These are phyloP conservation scores for Falco berigora DNA, from an alignment of 2,797 vertebrate genomes.

Conservation along the genomic window DNA sequence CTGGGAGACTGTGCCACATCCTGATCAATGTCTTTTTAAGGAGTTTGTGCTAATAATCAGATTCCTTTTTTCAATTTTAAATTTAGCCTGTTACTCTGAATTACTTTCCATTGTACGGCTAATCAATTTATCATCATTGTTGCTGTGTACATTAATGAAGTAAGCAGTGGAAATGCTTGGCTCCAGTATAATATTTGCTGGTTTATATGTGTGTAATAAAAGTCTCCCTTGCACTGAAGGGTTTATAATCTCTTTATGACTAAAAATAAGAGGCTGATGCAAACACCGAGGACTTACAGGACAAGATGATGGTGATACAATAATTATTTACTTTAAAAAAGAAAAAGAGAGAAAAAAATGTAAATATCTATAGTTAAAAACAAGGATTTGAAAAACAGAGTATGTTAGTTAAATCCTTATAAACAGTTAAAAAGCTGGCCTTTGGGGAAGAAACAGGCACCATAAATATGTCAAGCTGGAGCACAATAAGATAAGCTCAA, in stretches of 20 bases:
- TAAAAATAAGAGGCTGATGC: neutral
- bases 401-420: too few species aligned
- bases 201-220: neutral
- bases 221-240: neutral
- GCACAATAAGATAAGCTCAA: too few species aligned
- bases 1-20: neutral
- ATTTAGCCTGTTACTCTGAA: neutral
- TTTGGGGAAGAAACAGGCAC: too few species aligned
- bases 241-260: neutral
- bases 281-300: neutral
- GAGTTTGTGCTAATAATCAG: neutral
- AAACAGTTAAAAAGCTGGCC: too few species aligned
- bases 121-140: slow-evolving; percentile 1
- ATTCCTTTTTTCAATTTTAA: neutral
- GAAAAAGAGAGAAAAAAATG: too few species aligned
- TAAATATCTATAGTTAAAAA: too few species aligned
- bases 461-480: too few species aligned
- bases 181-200: neutral
- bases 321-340: too few species aligned
- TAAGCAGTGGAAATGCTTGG: neutral
- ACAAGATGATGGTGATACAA: neutral
- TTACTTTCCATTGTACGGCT: neutral
- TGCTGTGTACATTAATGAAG: neutral
- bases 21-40: neutral
- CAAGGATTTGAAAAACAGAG: too few species aligned